Evolutionary conservation across 2,797 vertebrate species (phyloP).

Genomic region (Eleutherodactylus coqui): DNA sequence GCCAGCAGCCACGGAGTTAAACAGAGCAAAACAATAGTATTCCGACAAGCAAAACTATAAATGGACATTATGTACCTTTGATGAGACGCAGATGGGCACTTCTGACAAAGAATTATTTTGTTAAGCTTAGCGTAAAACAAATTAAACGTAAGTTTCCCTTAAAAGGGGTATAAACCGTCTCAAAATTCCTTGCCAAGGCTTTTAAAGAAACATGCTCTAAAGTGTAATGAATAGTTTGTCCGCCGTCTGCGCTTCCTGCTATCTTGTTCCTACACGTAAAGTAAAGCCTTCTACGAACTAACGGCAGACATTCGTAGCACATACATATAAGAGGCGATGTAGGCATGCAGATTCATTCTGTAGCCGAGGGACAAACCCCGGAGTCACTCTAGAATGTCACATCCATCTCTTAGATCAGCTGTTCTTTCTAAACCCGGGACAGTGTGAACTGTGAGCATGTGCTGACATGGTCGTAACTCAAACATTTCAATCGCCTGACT

Average conservation of each 20-base stretch:
- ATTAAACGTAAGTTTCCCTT: constrained; percentile 52
- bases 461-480: constrained; percentile 83
- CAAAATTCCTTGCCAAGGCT: constrained; percentile 20
- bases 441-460: constrained; percentile 81
- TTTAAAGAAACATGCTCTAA: background rate
- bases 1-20: constrained; percentile 40
- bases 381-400: constrained; percentile 80
- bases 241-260: background rate
- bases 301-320: background rate
- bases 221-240: background rate
- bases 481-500: constrained; percentile 78
- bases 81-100: constrained; percentile 58
- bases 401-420: constrained; percentile 80
- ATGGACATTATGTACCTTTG: constrained; percentile 63
- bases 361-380: too few species aligned
- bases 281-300: background rate
- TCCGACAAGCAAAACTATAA: constrained; percentile 57
- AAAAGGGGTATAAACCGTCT: constrained; percentile 56
- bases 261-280: background rate
- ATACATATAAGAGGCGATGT: background rate
- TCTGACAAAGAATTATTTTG: constrained; percentile 58
- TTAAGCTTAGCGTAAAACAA: constrained; percentile 55
- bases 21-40: constrained; percentile 51
- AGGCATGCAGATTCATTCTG: background rate
- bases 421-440: constrained; percentile 77